Conservation (phyloP, 2,797 vertebrate species). For the Dromococcyx pavoninus region DNA sequence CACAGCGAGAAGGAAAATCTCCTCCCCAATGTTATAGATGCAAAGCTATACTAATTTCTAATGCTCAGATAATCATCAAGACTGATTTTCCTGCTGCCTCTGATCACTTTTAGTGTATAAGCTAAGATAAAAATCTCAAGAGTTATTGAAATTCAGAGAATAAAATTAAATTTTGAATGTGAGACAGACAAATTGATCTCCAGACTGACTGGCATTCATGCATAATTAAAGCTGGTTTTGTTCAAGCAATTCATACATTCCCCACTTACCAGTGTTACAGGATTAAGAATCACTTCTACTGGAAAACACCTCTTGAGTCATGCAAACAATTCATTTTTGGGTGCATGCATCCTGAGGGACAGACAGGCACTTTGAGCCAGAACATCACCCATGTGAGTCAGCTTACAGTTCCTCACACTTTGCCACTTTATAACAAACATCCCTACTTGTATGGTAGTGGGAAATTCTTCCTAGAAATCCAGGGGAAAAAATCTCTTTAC, state of each 20-base stretch:
- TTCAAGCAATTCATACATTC: not conserved
- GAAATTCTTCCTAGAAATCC: not conserved
- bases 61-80: constrained; percentile 15
- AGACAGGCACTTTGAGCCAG: not conserved
- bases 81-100: not conserved
- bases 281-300: not conserved
- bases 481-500: not conserved
- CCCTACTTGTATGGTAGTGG: not conserved
- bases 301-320: not conserved
- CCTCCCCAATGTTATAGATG: not conserved
- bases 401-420: not conserved
- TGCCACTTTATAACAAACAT: not conserved
- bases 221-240: not conserved
- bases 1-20: not conserved
- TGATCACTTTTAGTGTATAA: not conserved
- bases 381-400: not conserved
- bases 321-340: not conserved
- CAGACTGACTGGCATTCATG: not conserved
- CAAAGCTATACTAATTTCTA: not conserved
- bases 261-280: not conserved
- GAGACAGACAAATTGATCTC: constrained; percentile 30
- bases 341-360: not conserved
- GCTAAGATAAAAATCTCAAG: not conserved
- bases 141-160: constrained; percentile 12
- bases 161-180: not conserved